A percentile compares a stretch with the other conserved stretches of the same genome.
These are phyloP conservation scores for Ophioninae sp. DNA, from an alignment of 2,888 invertebrate species.

Conservation along the genomic window DNA sequence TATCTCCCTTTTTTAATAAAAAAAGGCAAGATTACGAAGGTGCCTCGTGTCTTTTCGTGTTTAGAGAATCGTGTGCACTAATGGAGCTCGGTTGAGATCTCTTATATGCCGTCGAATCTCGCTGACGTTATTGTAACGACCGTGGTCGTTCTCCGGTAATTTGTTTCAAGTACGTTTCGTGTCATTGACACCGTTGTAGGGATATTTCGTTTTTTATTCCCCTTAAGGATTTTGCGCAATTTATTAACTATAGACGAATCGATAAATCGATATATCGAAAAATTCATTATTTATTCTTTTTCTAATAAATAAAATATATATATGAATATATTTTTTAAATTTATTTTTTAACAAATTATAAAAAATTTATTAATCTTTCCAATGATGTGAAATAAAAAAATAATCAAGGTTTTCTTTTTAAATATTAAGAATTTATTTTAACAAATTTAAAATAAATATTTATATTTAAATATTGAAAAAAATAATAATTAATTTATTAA, in stretches of 20 bases:
- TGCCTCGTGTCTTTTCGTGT: constrained; percentile 37
- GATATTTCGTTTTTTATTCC: constrained; percentile 25
- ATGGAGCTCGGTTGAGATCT: constrained; percentile 33
- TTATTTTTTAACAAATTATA: no score
- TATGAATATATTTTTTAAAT: constrained; percentile 9
- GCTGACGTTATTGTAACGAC: constrained; percentile 66
- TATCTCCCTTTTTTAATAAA: neutral
- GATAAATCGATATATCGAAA: no score
- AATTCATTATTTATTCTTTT: no score
- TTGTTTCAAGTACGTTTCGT: constrained; percentile 73
- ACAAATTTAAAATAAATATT: no score
- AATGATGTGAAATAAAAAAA: no score
- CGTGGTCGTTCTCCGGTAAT: constrained; percentile 69
- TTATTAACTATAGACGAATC: constrained; percentile 23
- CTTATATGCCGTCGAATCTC: constrained; percentile 66
- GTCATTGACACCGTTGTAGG: constrained; percentile 70
- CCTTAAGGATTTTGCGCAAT: constrained; percentile 59
- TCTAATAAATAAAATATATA: neutral
- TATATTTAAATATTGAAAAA: no score
- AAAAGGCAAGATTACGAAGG: neutral
- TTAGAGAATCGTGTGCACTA: constrained; percentile 46
- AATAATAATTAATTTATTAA: no score
- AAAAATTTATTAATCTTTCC: no score
- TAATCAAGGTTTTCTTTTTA: no score
- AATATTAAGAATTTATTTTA: no score